Conservation (phyloP, 1,140 invertebrate species). For the Zaprionus taronus region DNA sequence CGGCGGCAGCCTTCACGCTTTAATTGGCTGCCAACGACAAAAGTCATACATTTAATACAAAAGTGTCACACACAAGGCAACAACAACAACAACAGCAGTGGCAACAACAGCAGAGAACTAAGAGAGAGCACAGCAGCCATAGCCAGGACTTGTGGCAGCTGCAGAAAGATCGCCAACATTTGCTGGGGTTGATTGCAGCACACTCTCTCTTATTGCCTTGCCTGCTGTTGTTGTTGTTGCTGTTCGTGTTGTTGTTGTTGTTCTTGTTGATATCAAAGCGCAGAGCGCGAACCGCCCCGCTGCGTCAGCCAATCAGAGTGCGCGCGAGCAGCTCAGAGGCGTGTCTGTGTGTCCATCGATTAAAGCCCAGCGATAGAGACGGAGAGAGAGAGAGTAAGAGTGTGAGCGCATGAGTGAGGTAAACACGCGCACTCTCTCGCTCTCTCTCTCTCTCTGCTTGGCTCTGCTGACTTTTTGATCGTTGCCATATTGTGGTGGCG, state of each 20-base stretch:
- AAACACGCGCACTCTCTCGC: constrained; percentile 27
- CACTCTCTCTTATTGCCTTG: not conserved
- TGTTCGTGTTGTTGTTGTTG: constrained; percentile 19
- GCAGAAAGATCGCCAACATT: constrained; percentile 54
- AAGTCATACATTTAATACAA: constrained; percentile 69
- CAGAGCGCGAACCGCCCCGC: constrained; percentile 58
- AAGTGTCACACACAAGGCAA: constrained; percentile 56
- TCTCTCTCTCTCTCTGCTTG: constrained; percentile 20
- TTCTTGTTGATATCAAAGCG: constrained; percentile 62
- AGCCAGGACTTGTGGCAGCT: constrained; percentile 56
- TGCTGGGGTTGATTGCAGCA: constrained; percentile 17
- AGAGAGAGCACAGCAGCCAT: constrained; percentile 39
- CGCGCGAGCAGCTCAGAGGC: constrained; percentile 45
- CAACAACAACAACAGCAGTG: constrained; percentile 5
- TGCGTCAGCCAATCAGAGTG: constrained; percentile 61
- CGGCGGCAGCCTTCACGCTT: constrained; percentile 83
- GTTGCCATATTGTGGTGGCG: constrained; percentile 75
- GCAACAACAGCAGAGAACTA: not conserved
- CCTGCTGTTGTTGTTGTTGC: not conserved
- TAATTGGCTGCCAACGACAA: constrained; percentile 80
- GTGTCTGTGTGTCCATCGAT: constrained; percentile 57
- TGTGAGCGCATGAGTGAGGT: not conserved
- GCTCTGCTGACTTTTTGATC: constrained; percentile 60
- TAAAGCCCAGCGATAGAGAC: constrained; percentile 53
- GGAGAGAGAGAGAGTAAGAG: constrained; percentile 3